Evolutionary conservation across 2,797 vertebrate genomes (phyloP).

Genomic region (Pseudochromis fuscus): DNA sequence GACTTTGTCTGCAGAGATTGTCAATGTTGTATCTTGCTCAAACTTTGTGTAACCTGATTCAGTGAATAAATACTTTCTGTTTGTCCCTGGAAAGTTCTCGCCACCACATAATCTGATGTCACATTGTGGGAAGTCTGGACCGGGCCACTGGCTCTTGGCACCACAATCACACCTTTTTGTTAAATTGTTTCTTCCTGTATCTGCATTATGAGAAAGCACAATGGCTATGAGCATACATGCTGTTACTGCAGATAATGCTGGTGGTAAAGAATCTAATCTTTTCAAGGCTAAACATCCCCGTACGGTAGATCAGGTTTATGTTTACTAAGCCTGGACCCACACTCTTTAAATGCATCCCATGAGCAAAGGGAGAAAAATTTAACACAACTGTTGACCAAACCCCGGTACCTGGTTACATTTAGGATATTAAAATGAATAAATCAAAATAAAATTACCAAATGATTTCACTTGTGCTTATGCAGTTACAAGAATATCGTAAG

Average conservation of each 20-base stretch:
- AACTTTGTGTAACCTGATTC: too few relatives aligned
- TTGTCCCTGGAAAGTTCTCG: too few relatives aligned
- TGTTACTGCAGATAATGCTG: slow-evolving; percentile 29
- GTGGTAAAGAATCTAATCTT: slow-evolving; percentile 26
- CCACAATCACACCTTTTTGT: not conserved
- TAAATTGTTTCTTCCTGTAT: not conserved
- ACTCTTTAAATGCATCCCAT: slow-evolving; percentile 2
- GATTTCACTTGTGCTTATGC: not conserved
- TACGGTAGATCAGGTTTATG: slow-evolving; percentile 23
- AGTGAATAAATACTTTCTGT: too few relatives aligned
- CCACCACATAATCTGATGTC: too few relatives aligned
- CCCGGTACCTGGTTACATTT: not conserved
- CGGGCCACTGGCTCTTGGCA: too few relatives aligned
- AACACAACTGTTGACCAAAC: not conserved
- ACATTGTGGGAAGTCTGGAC: too few relatives aligned
- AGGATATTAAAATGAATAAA: not conserved
- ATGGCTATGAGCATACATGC: slow-evolving; percentile 11
- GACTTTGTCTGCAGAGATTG: too few relatives aligned
- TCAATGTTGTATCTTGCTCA: too few relatives aligned
- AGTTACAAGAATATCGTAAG: not conserved
- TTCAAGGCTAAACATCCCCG: slow-evolving; percentile 5
- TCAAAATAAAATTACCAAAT: not conserved
- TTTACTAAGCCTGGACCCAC: not conserved
- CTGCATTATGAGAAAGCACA: slow-evolving; percentile 16
- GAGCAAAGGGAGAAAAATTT: not conserved